Evolutionary conservation across 2,888 invertebrate species (phyloP).

Genomic region (Ophion slaviceki): DNA sequence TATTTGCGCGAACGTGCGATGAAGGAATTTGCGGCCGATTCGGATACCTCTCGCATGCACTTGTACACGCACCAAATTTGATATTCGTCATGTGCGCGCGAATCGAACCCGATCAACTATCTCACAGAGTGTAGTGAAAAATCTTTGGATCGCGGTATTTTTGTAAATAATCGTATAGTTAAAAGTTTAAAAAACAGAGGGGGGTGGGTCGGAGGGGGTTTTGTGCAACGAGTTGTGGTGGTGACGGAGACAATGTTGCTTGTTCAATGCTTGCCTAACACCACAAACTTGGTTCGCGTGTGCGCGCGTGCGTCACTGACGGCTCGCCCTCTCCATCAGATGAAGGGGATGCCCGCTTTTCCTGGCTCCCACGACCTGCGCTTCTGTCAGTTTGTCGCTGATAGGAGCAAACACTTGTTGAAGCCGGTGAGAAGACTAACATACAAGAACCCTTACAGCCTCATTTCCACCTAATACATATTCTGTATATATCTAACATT

Average conservation of each 20-base stretch:
- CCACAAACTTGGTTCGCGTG: conserved; percentile 82
- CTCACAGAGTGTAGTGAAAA: background rate
- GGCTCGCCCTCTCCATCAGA: conserved; percentile 87
- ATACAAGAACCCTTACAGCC: conserved; percentile 80
- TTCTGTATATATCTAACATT: background rate
- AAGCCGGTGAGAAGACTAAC: conserved; percentile 94
- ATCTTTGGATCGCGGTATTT: background rate
- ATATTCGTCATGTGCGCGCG: background rate
- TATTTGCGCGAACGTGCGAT: conserved; percentile 13
- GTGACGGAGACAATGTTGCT: conserved; percentile 83
- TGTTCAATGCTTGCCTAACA: conserved; percentile 83
- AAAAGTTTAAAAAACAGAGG: background rate
- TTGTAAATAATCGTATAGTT: background rate
- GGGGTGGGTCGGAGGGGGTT: conserved; percentile 22
- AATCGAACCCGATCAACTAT: no score
- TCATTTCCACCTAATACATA: conserved; percentile 14
- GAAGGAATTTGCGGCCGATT: conserved; percentile 54
- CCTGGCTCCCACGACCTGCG: conserved; percentile 97
- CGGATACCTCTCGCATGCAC: background rate
- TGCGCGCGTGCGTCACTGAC: conserved; percentile 76
- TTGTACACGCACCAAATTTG: background rate
- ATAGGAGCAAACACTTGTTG: conserved; percentile 98
- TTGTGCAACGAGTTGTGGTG: conserved; percentile 68
- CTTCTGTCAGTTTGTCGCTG: conserved; percentile 98
- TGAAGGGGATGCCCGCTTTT: conserved; percentile 96